phyloP scores from a whole-genome alignment of 35 echinoderm and acorn worm species.

The Apostichopus californicus region DNA sequence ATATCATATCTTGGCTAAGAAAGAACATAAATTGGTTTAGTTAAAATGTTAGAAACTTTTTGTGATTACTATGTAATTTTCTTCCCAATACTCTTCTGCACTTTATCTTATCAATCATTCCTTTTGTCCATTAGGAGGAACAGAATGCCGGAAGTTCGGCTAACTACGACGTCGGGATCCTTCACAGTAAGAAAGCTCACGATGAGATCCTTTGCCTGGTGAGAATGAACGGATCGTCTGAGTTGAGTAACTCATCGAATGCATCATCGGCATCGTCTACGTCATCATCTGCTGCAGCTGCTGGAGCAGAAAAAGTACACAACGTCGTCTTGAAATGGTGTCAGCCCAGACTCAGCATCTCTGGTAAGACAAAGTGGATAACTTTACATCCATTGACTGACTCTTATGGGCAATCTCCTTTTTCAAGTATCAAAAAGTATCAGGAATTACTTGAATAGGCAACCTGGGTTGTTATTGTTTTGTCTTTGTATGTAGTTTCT shows the following conservation, averaged over 20 bases:
- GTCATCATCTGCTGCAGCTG: background rate
- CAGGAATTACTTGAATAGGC: too few relatives aligned
- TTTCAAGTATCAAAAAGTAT: too few relatives aligned
- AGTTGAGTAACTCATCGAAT: slow-evolving; percentile 22
- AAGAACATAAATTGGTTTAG: too few relatives aligned
- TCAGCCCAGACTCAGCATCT: slow-evolving; percentile 60
- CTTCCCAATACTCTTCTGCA: too few relatives aligned
- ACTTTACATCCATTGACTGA: too few relatives aligned
- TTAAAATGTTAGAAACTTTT: too few relatives aligned
- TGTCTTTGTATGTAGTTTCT: too few relatives aligned
- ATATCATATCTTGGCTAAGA: too few relatives aligned
- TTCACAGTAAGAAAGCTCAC: slow-evolving; percentile 70
- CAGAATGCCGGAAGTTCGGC: slow-evolving; percentile 94
- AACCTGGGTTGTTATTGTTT: too few relatives aligned
- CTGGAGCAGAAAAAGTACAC: slow-evolving; percentile 11
- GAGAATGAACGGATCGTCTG: slow-evolving; percentile 31
- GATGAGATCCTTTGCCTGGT: slow-evolving; percentile 73
- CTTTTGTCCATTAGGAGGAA: slow-evolving; percentile 72
- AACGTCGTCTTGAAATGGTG: slow-evolving; percentile 87
- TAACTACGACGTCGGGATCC: slow-evolving; percentile 93
- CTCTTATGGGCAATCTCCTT: too few relatives aligned
- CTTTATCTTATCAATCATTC: background rate
- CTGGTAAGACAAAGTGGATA: slow-evolving; percentile 20
- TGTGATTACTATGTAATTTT: too few relatives aligned
- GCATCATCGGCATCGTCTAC: slow-evolving; percentile 9